phyloP scores from a whole-genome alignment of 2,888 invertebrate genomes.

The Drepanosiphum platanoidis region DNA sequence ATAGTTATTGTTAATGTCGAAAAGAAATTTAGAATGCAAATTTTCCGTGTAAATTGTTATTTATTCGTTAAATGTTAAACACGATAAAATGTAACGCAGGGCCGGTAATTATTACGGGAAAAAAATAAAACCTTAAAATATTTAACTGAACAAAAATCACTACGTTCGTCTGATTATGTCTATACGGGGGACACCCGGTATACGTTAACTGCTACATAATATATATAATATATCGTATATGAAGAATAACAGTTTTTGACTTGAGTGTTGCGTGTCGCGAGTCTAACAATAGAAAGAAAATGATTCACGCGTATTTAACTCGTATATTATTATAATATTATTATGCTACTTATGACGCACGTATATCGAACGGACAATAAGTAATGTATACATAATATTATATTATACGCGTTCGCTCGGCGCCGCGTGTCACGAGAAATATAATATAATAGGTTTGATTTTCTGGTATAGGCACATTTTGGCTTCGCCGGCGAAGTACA shows the following conservation, averaged over 20 bases:
- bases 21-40: no score
- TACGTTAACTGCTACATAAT: no score
- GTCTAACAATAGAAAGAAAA: constrained; percentile 20
- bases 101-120: no score
- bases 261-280: constrained; percentile 21
- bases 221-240: no score
- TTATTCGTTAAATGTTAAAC: no score
- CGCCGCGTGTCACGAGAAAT: constrained; percentile 10
- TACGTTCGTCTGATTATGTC: no score
- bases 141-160: no score
- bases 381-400: neutral
- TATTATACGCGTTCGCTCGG: neutral
- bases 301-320: constrained; percentile 3
- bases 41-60: no score
- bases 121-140: no score
- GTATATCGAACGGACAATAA: neutral
- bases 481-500: constrained; percentile 24
- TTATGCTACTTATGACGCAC: neutral
- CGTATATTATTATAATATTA: neutral
- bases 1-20: no score
- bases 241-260: neutral
- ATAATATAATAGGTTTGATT: constrained; percentile 31
- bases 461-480: constrained; percentile 39
- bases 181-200: no score
- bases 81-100: no score